Base-by-base conservation (phyloP, 2,888 invertebrate species). In the Orchesellides sinensis region DNA sequence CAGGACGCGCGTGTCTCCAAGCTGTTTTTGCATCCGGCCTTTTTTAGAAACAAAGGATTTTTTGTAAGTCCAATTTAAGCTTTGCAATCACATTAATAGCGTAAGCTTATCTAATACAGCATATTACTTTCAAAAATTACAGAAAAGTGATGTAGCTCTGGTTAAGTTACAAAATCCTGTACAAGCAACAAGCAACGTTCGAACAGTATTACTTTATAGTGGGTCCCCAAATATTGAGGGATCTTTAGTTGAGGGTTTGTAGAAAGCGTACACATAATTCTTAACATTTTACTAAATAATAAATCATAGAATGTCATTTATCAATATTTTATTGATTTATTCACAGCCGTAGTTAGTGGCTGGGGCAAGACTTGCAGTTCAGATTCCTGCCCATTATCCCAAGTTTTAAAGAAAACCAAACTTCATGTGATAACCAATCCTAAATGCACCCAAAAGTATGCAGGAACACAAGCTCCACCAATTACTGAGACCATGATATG, bases 111-210 rank as follows among this genome's bases (percentile, higher is more conserved):
- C 23, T 45, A 56, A 56, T n/a, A 1, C 27, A 40, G 40, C 4
- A 5, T 8, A 56, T n/a, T 69, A 29, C 14, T 29, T 32, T 1
- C 21, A 32, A 32, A 35, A 8, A 17, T 63, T 65, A 54, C 90
- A 95, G 93, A 95, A 96, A 90, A 95, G 96, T 89, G 96, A 97
- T 89, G 93, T 96, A 25, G 94, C 96, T 0, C 91, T 97, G 78
- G 90, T 96, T 49, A 96, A 96, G 0, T 89, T 96, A 88, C 95
- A 94, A 88, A 93, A 94, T 85, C 94, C 96, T 0, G 94, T 96
- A 2, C 12, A 45, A 23, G 29, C 19, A 1, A 0, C 21, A 0
- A 8, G 32, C 12, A 68, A 81, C 23, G 21, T 81, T 21, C 12
- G 61, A 10, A 63, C 69, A 10, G 40, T 81, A 6, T 12, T 32